Base-by-base conservation (phyloP, 1,140 invertebrate species). In the Platorchestia sp. region DNA sequence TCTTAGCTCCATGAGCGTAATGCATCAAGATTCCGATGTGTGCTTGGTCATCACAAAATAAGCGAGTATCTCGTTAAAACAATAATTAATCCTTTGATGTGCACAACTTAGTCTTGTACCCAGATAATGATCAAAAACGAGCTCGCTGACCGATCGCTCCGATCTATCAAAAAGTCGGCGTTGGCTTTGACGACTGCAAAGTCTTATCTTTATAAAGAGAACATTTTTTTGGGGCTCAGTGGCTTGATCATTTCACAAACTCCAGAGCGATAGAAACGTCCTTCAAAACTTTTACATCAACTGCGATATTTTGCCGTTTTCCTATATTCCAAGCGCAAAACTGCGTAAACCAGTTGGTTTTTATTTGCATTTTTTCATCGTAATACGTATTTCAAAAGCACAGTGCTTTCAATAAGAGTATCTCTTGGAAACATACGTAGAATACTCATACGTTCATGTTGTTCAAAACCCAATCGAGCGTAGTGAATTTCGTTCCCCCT, bases 21-120 rank as follows among this genome's bases (percentile, higher is more conserved):
- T 93, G 41, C 91, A 93, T 93, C 91, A 93, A 45, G 44, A 93
- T 40, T 89, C 10, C 44, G 91, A 93, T 45, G 91, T 93, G 91
- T 93, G 91, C 91, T 93, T 93, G 43, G 47, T 93, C 91, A 93
- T 45, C 45, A 40, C 16, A 44, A 93, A 93, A 93, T 93, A 45
- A 47, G 43, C 43, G 36, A 45, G 45, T 93, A 93, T 47, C 91
- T 93, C 91, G 44, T 93, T 93, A 93, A 40, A 93, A 93, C 3
- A 93, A 93, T 45, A n/a, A 93, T 93, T 93, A 44, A 45, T 93
- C 45, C 45, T 45, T 45, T 93, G 91, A 93, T n/a, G 44, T 42
- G 43, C 87, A 42, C n/a, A 89, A 89, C 41, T 89, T 89, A 42
- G 43, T 44, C 87, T 42, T 89, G 41, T 89, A 89, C n/a, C 7